A percentile compares a stretch with the other conserved stretches of the same genome.
These are phyloP conservation scores for Stenopsyche tienmushanensis DNA, from an alignment of 1,140 invertebrate species.

Conservation along the genomic window DNA sequence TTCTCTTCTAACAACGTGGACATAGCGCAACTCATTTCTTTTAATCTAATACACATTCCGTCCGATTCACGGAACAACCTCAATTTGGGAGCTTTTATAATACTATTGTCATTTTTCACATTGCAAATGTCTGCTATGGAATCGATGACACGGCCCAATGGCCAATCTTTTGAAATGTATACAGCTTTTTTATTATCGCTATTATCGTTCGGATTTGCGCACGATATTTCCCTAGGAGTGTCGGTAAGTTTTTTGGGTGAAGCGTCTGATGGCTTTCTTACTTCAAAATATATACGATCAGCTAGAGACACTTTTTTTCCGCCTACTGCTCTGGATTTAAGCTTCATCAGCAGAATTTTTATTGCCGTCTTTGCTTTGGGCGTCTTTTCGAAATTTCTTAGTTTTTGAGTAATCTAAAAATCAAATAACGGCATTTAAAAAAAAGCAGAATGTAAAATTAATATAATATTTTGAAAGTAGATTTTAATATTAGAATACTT, in stretches of 20 bases:
- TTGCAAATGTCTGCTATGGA: slow-evolving; percentile 30
- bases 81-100: slow-evolving; percentile 28
- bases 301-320: slow-evolving; percentile 21
- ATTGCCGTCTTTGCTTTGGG: slow-evolving; percentile 37
- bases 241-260: slow-evolving; percentile 11
- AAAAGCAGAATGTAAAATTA: too few relatives aligned
- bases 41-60: slow-evolving; percentile 25
- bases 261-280: slow-evolving; percentile 17
- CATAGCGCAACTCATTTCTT: slow-evolving; percentile 32
- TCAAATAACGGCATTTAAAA: slow-evolving; percentile 1
- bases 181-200: slow-evolving; percentile 9
- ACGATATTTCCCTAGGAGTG: neutral
- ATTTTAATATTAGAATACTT: slow-evolving; percentile 27
- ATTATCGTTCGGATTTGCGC: neutral
- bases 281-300: slow-evolving; percentile 35
- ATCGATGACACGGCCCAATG: slow-evolving; percentile 36
- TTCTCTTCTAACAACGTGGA: slow-evolving; percentile 25
- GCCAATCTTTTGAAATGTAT: slow-evolving; percentile 34
- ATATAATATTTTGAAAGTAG: neutral
- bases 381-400: slow-evolving; percentile 32
- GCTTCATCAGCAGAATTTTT: slow-evolving; percentile 38
- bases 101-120: slow-evolving; percentile 37
- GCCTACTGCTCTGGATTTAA: slow-evolving; percentile 38
- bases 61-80: slow-evolving; percentile 33
- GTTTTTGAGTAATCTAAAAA: slow-evolving; percentile 32